Conservation (phyloP, 2,113 vertebrate genomes). For the Tenebrosternarchus preto region DNA sequence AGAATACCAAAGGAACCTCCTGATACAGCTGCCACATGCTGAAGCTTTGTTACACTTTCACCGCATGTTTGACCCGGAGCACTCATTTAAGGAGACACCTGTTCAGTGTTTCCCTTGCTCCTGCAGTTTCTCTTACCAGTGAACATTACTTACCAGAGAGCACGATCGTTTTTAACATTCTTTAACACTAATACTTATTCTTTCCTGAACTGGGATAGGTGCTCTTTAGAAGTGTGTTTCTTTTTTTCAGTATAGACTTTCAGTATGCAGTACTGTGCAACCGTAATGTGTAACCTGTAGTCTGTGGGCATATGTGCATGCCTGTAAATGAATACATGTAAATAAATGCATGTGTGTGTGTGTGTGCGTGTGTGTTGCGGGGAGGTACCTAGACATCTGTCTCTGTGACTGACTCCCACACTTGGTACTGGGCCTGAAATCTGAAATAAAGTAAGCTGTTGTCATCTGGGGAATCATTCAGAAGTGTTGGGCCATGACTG, state of each 20-base stretch:
- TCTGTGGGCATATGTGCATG: background rate
- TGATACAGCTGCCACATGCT: slow-evolving; percentile 58
- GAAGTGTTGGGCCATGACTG: slow-evolving; percentile 47
- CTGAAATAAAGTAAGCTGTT: slow-evolving; percentile 47
- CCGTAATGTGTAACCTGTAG: background rate
- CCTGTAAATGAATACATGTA: background rate
- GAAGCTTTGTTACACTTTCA: slow-evolving; percentile 32
- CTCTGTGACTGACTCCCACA: slow-evolving; percentile 38
- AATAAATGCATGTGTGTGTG: slow-evolving; percentile 4
- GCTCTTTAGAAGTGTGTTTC: too few relatives aligned
- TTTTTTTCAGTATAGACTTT: too few relatives aligned
- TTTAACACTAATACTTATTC: background rate
- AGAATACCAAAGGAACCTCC: slow-evolving; percentile 36
- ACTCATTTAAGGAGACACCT: slow-evolving; percentile 23
- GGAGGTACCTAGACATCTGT: slow-evolving; percentile 50
- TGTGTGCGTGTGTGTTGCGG: background rate
- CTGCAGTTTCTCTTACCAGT: background rate
- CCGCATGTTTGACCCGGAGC: slow-evolving; percentile 22
- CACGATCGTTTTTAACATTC: background rate
- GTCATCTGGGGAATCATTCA: slow-evolving; percentile 63
- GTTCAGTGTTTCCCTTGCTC: slow-evolving; percentile 30
- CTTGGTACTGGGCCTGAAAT: slow-evolving; percentile 23
- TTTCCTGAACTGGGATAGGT: background rate
- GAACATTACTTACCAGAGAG: too few relatives aligned
- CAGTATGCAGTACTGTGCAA: background rate